Evolutionary conservation across 2,797 vertebrate species (phyloP), one percentile per base, ranked within the genome.

Genomic region (Poeciliopsis presidionis): DNA sequence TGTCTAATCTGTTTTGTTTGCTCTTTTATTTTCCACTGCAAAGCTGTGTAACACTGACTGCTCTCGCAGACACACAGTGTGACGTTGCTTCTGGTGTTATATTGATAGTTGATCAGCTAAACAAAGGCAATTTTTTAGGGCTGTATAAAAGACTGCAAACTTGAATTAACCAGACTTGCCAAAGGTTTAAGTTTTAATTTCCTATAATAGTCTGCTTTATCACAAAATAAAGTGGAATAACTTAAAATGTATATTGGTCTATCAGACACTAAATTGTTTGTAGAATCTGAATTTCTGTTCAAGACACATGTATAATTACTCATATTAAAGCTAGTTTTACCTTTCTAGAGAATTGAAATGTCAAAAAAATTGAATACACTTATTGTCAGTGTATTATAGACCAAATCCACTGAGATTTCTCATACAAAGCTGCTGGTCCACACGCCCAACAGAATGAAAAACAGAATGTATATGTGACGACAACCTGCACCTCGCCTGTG

Each of bases 401-500:
- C 30, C 36, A 25, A 51, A 16, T 22, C 46, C 73, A 20, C 33
- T 61, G 53, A 73, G 6, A 30, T 59, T 61, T 43, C 51, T 61
- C 36, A 16, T 61, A 2, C 39, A 67, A 67, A 67, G 20, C 25
- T 63, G 41, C 75, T 59, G 61, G 63, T 82, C 33, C n/a, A 63
- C 0, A 5, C 28, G 20, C 61, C 3, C 41, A 65, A 81, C 77
- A 71, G 20, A 76, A 47, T n/a, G 80, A 63, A 74, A 61, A 74
- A 46, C 78, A 82, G 73, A 86, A 77, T 73, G 75, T 82, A 80
- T 78, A 84, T 59, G 5, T 45, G 78, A 87, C 45, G 78, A 86
- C 81, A 78, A 77, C 72, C 86, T 70, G 84, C 28, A 79, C 63
- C 18, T 78, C 25, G 81, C 88, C 91, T 95, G 92, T 86, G 84